A percentile compares a stretch with the other conserved stretches of the same genome.
phyloP scores from a whole-genome alignment of 2,113 vertebrate genomes.

The Thermophis baileyi region DNA sequence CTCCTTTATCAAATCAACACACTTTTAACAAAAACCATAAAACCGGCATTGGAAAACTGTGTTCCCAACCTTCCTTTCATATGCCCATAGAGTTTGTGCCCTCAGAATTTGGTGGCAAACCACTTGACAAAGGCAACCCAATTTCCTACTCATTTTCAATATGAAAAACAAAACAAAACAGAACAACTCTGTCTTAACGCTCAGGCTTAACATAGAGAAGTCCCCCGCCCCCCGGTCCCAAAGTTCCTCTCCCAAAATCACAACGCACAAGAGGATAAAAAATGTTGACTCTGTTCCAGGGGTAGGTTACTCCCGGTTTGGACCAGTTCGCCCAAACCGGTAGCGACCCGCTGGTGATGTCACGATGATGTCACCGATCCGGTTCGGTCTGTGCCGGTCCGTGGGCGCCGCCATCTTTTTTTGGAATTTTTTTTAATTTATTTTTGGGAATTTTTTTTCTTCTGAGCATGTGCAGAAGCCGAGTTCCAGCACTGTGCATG shows the following conservation, averaged over 20 bases:
- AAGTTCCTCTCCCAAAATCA: neutral
- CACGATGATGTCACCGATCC: too few relatives aligned
- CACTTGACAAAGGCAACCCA: neutral
- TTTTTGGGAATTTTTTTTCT: too few relatives aligned
- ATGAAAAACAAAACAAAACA: neutral
- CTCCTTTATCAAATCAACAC: neutral
- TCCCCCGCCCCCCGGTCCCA: neutral
- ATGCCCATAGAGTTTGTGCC: neutral
- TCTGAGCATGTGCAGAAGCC: too few relatives aligned
- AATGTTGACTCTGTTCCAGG: neutral
- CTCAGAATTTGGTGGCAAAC: neutral
- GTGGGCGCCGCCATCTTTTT: too few relatives aligned
- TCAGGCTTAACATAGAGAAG: neutral
- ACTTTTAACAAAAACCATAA: neutral
- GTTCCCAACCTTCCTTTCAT: neutral
- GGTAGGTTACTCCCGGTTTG: too few relatives aligned
- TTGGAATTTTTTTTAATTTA: too few relatives aligned
- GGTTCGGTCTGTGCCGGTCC: too few relatives aligned
- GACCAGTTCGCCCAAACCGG: too few relatives aligned
- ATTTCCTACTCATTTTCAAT: neutral
- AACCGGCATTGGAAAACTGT: neutral
- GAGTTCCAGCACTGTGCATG: too few relatives aligned
- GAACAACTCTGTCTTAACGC: neutral
- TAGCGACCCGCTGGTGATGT: too few relatives aligned
- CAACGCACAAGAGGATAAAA: neutral